Conservation (phyloP, 2,797 vertebrate genomes). For the Bufotes viridis region DNA sequence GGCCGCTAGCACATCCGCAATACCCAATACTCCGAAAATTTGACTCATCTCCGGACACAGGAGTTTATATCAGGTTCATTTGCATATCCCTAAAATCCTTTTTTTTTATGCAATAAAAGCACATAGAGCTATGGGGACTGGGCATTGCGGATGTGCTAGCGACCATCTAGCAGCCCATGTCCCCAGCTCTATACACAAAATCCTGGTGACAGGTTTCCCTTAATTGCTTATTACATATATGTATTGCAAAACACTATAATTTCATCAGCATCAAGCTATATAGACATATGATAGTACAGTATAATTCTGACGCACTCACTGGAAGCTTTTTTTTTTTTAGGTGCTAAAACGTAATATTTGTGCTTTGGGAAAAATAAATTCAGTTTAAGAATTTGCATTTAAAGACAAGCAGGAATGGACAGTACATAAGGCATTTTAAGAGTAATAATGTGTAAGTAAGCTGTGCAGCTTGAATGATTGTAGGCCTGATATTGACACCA, state of each 20-base stretch:
- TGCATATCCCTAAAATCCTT: too few species aligned
- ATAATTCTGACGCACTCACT: not conserved
- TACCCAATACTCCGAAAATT: too few species aligned
- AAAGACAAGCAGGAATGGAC: conserved; percentile 40
- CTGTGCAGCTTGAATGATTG: conserved; percentile 63
- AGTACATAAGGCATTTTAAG: conserved; percentile 71
- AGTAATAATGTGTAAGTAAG: conserved; percentile 71
- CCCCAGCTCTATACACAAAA: too few species aligned
- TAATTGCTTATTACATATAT: not conserved
- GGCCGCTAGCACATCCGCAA: too few species aligned
- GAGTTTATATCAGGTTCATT: too few species aligned
- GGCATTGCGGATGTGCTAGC: too few species aligned
- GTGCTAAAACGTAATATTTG: not conserved
- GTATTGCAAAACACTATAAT: not conserved
- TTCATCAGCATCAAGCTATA: not conserved
- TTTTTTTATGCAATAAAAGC: too few species aligned
- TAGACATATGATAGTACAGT: not conserved
- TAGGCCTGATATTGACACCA: not conserved
- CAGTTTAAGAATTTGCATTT: conserved; percentile 61
- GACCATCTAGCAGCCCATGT: too few species aligned
- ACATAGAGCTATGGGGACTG: too few species aligned
- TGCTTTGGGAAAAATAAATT: conserved; percentile 1
- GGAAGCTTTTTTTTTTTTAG: not conserved
- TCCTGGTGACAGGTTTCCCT: too few species aligned
- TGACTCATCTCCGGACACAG: too few species aligned